phyloP scores from a whole-genome alignment of 2,797 vertebrate species.

The Columba guinea region DNA sequence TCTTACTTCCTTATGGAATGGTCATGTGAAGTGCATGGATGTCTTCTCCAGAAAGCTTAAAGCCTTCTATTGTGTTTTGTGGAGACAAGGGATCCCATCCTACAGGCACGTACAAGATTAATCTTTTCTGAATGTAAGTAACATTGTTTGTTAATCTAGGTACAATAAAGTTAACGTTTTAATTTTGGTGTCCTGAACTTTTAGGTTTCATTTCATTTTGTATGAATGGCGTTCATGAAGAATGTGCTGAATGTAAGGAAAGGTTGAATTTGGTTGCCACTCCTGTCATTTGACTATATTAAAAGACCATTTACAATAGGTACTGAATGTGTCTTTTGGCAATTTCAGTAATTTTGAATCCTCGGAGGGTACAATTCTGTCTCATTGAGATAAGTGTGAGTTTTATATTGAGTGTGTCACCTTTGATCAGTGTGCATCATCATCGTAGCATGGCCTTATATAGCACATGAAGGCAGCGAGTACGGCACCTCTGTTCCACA shows the following conservation, averaged over 20 bases:
- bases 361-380: background rate
- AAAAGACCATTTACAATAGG: background rate
- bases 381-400: background rate
- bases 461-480: background rate
- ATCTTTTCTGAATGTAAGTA: background rate
- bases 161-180: background rate
- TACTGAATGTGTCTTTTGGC: background rate
- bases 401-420: background rate
- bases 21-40: background rate
- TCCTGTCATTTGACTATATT: background rate
- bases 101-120: background rate
- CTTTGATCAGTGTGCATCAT: background rate
- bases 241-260: background rate
- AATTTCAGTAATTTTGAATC: background rate
- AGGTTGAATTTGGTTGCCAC: background rate
- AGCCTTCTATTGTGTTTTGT: background rate
- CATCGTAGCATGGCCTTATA: background rate
- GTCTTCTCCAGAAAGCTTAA: background rate
- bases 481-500: background rate
- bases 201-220: conserved; percentile 42
- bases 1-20: background rate
- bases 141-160: background rate
- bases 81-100: background rate
- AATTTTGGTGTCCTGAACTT: background rate
- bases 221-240: background rate